Evolutionary conservation across 2,888 invertebrate species (phyloP).

Genomic region (Epistrophe grossulariae): DNA sequence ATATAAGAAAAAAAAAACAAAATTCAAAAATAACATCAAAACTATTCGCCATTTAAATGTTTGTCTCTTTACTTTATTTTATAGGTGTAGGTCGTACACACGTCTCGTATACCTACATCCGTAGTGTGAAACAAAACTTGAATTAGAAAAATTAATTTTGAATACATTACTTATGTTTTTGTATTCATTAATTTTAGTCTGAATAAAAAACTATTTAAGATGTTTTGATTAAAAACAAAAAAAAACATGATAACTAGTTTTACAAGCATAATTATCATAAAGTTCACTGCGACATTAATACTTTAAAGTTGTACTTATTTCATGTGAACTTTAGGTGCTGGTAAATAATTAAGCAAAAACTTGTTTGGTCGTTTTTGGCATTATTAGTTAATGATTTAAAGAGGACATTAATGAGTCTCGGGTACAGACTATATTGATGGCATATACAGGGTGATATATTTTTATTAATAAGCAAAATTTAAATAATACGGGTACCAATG

Average conservation of each 20-base stretch:
- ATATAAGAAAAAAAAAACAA: background rate
- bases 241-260: constrained; percentile 49
- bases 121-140: constrained; percentile 21
- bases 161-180: constrained; percentile 2
- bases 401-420: background rate
- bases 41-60: constrained; percentile 19
- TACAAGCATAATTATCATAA: constrained; percentile 70
- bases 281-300: constrained; percentile 59
- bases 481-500: background rate
- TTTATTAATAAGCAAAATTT: background rate
- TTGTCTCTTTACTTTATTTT: constrained; percentile 9
- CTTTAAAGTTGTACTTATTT: constrained; percentile 61
- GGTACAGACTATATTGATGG: background rate
- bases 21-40: constrained; percentile 15
- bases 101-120: background rate
- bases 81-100: constrained; percentile 4
- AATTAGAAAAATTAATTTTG: constrained; percentile 35
- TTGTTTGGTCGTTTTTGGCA: constrained; percentile 24
- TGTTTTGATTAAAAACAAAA: constrained; percentile 10
- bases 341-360: constrained; percentile 27
- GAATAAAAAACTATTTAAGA: constrained; percentile 13
- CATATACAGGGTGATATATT: background rate
- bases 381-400: background rate
- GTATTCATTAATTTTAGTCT: background rate
- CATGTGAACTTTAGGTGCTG: constrained; percentile 30